These are phyloP conservation scores for Philotrypesis tridentata DNA, from an alignment of 1,140 invertebrate species.

Conservation along the genomic window DNA sequence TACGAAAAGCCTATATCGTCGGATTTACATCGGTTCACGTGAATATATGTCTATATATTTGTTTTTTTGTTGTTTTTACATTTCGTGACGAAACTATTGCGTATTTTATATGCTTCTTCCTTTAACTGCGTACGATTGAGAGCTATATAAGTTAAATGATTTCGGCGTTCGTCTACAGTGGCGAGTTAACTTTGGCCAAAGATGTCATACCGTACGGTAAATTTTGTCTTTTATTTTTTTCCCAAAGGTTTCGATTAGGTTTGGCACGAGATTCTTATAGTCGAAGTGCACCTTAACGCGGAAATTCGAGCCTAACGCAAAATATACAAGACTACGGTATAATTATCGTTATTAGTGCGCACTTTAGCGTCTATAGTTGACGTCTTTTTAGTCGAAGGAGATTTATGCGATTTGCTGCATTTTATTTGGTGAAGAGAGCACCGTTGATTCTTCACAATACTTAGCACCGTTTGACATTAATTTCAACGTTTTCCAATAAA, in stretches of 20 bases:
- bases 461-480: slow-evolving; percentile 53
- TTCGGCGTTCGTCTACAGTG: neutral
- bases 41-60: too few relatives aligned
- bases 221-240: neutral
- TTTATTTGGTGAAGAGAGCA: slow-evolving; percentile 50
- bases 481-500: slow-evolving; percentile 59
- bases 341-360: neutral
- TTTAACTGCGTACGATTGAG: neutral
- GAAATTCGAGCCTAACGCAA: slow-evolving; percentile 18
- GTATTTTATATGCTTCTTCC: neutral
- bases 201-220: neutral
- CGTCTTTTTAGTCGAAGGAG: neutral
- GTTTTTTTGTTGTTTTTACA: neutral
- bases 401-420: slow-evolving; percentile 5
- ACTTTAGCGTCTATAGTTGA: neutral
- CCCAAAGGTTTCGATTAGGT: neutral
- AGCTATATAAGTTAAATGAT: neutral
- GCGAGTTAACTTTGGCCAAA: slow-evolving; percentile 32
- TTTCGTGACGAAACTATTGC: too few relatives aligned
- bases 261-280: slow-evolving; percentile 34
- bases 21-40: neutral
- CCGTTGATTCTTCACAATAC: slow-evolving; percentile 12
- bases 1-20: neutral
- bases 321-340: neutral
- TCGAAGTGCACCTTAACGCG: neutral